Percentiles rank a stretch among this genome's conserved stretches.
Conservation (phyloP, 1,140 invertebrate genomes). For the Trichoplusia ni region DNA sequence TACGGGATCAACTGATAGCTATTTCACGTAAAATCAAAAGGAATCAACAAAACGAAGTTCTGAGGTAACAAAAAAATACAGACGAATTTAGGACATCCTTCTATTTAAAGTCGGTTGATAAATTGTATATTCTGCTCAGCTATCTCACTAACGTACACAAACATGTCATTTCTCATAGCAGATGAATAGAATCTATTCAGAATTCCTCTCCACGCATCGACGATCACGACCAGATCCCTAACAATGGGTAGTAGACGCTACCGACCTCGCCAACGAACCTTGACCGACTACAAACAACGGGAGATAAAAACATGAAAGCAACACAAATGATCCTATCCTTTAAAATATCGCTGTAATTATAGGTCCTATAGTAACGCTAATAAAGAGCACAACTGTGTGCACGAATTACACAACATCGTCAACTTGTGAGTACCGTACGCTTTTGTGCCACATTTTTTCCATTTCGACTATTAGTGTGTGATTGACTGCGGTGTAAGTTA, state of each 20-base stretch:
- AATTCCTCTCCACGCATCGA: conserved; percentile 32
- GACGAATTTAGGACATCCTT: no score
- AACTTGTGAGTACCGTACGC: not conserved
- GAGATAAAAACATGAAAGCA: conserved; percentile 29
- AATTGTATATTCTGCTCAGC: not conserved
- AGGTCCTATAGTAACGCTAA: not conserved
- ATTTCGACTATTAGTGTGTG: conserved; percentile 21
- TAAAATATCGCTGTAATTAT: conserved; percentile 17
- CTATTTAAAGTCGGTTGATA: no score
- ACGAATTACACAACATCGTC: conserved; percentile 6
- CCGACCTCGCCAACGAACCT: conserved; percentile 37
- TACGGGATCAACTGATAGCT: no score
- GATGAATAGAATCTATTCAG: conserved; percentile 30
- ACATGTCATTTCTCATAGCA: conserved; percentile 20
- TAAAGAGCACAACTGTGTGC: conserved; percentile 18
- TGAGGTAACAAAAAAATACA: no score
- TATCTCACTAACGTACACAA: not conserved
- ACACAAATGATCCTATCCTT: conserved; percentile 14
- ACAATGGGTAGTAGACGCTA: conserved; percentile 35
- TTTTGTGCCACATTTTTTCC: conserved; percentile 13
- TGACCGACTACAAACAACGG: conserved; percentile 27
- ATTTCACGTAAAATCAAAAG: no score
- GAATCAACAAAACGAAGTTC: no score
- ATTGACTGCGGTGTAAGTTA: conserved; percentile 13
- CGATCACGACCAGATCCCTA: conserved; percentile 26